Evolutionary conservation across 2,113 vertebrate species (phyloP).

Genomic region (Columba livia): DNA sequence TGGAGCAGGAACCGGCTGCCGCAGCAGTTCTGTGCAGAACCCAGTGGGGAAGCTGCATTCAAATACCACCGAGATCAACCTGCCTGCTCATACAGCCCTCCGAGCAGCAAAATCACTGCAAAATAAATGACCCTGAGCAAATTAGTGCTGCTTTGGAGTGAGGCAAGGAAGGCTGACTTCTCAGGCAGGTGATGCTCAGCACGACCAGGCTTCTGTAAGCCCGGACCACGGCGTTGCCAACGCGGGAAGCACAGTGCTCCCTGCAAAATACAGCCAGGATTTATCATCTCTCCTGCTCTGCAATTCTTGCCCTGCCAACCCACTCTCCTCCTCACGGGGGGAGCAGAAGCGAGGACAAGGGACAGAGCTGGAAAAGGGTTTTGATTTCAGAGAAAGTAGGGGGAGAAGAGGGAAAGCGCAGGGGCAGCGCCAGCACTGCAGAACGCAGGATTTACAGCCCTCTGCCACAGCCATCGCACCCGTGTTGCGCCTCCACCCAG

Average conservation of each 20-base stretch:
- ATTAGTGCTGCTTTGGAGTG: not conserved
- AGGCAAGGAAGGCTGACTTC: not conserved
- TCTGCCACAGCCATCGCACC: not conserved
- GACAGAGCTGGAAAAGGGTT: not conserved
- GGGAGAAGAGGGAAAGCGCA: not conserved
- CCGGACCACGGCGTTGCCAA: accelerated
- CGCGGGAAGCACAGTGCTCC: accelerated
- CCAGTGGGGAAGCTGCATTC: not conserved
- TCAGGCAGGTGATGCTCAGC: not conserved
- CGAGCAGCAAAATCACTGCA: not conserved
- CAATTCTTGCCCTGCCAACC: not conserved
- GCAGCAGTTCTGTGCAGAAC: not conserved
- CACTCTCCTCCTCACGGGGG: not conserved
- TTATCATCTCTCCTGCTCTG: not conserved
- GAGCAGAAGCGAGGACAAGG: not conserved
- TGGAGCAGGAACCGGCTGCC: not conserved
- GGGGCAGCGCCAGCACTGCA: not conserved
- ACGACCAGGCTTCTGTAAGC: accelerated
- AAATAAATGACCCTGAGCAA: not conserved
- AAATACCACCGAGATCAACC: not conserved
- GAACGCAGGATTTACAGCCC: not conserved
- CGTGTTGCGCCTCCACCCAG: not conserved
- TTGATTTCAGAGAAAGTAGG: not conserved
- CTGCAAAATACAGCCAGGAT: accelerated
- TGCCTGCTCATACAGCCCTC: not conserved